Evolutionary conservation across 2,888 invertebrate genomes (phyloP), one percentile per base, ranked within the genome.

Genomic region (Eucera pruinosa): DNA sequence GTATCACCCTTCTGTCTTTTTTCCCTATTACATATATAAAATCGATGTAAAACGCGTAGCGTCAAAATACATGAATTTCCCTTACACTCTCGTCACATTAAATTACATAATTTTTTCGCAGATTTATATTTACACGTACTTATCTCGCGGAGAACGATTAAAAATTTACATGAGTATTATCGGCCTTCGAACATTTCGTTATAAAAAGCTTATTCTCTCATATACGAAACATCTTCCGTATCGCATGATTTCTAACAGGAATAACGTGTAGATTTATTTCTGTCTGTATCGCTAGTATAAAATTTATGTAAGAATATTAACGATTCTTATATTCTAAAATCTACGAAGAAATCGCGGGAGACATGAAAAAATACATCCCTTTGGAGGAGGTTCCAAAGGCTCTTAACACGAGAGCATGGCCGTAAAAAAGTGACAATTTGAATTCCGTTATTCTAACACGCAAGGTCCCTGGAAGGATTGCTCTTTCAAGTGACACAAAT

Each of bases 381-480:
- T 6, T n/a, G 9, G n/a, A n/a, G n/a, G n/a, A n/a, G n/a, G n/a
- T n/a, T n/a, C n/a, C n/a, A n/a, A n/a, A n/a, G n/a, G n/a, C n/a
- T n/a, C n/a, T n/a, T n/a, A n/a, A n/a, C n/a, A n/a, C n/a, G n/a
- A n/a, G n/a, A n/a, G n/a, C n/a, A n/a, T n/a, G n/a, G n/a, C n/a
- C n/a, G n/a, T 25, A 60, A n/a, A 60, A 58, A 54, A 11, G 1
- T 41, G 18, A 41, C 23, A 33, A 33, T 5, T 13, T 15, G 15
- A 2, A 25, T 52, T 23, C 6, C 2, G 27, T 68, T 81, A 87
- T 48, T 89, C 82, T 5, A 89, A 66, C 20, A 88, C 62, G 25
- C 45, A 76, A 20, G 97, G 97, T 5, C 95, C 95, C 0, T 93
- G 92, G 81, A 96, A 96, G 15, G 94, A 94, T 90, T 96, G 95